Evolutionary conservation across 1,140 invertebrate species (phyloP).

Genomic region (Gryllus bimaculatus): DNA sequence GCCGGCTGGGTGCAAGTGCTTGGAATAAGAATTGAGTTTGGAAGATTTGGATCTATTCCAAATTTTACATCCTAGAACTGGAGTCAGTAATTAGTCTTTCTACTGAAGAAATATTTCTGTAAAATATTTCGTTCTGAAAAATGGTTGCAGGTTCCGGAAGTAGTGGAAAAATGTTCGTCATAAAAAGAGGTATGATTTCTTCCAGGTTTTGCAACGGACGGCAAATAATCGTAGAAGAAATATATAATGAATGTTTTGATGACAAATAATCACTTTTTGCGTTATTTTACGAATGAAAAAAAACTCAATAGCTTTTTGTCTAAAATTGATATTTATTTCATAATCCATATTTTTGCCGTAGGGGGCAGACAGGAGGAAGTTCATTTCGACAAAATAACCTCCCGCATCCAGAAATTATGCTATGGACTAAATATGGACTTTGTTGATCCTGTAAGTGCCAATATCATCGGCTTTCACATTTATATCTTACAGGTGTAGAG

Average conservation of each 20-base stretch:
- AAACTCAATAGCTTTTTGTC: neutral
- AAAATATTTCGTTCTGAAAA: neutral
- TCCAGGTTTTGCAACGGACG: no score
- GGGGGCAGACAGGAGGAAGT: constrained; percentile 88
- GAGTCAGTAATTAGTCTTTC: no score
- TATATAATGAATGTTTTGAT: neutral
- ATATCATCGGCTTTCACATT: neutral
- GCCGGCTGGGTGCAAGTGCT: no score
- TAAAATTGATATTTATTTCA: neutral
- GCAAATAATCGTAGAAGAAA: neutral
- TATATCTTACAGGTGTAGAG: neutral
- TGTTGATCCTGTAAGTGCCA: constrained; percentile 79
- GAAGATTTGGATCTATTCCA: no score
- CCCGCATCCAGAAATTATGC: constrained; percentile 87
- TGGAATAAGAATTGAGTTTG: no score
- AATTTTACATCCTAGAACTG: no score
- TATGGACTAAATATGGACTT: constrained; percentile 94
- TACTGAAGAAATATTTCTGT: no score
- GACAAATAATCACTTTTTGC: neutral
- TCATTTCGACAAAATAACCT: constrained; percentile 97
- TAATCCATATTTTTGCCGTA: neutral
- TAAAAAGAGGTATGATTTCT: constrained; percentile 39
- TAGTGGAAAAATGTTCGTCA: constrained; percentile 39
- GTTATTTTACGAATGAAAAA: neutral
- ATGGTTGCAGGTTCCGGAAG: constrained; percentile 10